Percentiles rank a stretch among this genome's conserved stretches.
Conservation (phyloP, 1,140 invertebrate genomes). For the Drosophila micromelanica region DNA sequence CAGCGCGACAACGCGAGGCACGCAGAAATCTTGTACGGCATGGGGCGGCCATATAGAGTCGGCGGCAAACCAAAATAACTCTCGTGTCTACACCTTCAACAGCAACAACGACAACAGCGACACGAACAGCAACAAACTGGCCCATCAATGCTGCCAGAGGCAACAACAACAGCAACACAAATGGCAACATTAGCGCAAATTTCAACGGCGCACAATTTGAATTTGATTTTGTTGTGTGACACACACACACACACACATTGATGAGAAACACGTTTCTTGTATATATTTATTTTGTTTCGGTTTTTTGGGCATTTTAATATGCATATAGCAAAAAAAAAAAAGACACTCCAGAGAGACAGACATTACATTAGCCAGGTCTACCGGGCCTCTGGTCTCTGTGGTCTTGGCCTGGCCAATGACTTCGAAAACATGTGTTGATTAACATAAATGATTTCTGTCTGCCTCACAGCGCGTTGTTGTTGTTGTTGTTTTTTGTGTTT, state of each 20-base stretch:
- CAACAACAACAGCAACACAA: constrained; percentile 60
- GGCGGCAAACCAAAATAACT: constrained; percentile 69
- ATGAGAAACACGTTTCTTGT: constrained; percentile 67
- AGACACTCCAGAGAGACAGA: constrained; percentile 43
- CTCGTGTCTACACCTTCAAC: constrained; percentile 58
- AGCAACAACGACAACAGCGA: constrained; percentile 32
- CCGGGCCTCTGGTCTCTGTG: constrained; percentile 38
- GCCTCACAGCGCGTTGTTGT: constrained; percentile 39
- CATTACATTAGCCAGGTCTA: constrained; percentile 51
- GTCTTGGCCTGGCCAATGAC: constrained; percentile 69
- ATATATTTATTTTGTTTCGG: constrained; percentile 74
- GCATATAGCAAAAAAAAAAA: constrained; percentile 44
- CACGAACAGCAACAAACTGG: constrained; percentile 58
- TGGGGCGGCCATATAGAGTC: constrained; percentile 66
- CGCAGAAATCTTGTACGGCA: constrained; percentile 70
- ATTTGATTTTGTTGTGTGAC: constrained; percentile 71
- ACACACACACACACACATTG: constrained; percentile 27
- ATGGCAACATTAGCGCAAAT: constrained; percentile 79
- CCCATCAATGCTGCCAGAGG: constrained; percentile 49
- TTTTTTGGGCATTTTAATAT: constrained; percentile 74
- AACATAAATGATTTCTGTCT: constrained; percentile 79
- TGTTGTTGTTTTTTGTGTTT: constrained; percentile 22
- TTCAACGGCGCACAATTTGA: constrained; percentile 78
- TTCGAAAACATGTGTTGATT: constrained; percentile 78
- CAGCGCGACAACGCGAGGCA: constrained; percentile 45